Percentiles rank a stretch among this genome's conserved stretches.
Evolutionary conservation across 2,888 invertebrate genomes (phyloP).

Genomic region (Masnerella sp.): DNA sequence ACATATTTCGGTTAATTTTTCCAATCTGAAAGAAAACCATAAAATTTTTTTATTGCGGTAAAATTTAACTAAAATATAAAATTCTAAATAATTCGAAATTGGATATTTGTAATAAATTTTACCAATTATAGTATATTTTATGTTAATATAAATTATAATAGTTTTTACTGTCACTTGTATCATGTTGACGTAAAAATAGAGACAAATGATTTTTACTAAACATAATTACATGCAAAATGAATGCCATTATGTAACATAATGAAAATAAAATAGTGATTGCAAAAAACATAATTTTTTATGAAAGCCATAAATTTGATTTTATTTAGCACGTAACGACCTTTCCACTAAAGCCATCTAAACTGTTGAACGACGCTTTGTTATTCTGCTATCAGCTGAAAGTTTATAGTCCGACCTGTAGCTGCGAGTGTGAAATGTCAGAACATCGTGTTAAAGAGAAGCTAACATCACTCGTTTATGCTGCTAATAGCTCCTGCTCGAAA

Average conservation of each 20-base stretch:
- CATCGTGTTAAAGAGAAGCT: conserved; percentile 74
- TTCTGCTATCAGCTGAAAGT: conserved; percentile 56
- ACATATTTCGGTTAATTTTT: too few species aligned
- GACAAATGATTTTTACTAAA: too few species aligned
- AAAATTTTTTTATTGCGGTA: too few species aligned
- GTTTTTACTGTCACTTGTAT: too few species aligned
- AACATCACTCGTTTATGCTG: conserved; percentile 63
- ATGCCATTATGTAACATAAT: not conserved
- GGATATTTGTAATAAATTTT: too few species aligned
- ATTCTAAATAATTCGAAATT: too few species aligned
- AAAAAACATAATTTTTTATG: conserved; percentile 5
- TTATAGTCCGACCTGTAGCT: conserved; percentile 55
- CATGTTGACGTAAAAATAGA: too few species aligned
- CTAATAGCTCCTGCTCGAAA: conserved; percentile 56
- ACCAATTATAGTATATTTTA: too few species aligned
- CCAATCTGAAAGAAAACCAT: too few species aligned
- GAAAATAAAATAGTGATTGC: not conserved
- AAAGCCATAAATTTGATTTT: conserved; percentile 31
- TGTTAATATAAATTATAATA: too few species aligned
- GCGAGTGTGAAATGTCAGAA: conserved; percentile 76
- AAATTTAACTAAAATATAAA: too few species aligned
- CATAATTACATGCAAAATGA: too few species aligned
- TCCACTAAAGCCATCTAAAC: conserved; percentile 44
- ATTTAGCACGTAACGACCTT: conserved; percentile 35
- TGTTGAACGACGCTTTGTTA: conserved; percentile 56